A percentile compares a stretch with the other conserved stretches of the same genome.
phyloP scores from a whole-genome alignment of 2,113 vertebrate genomes.

The Aldabrachelys gigantea region DNA sequence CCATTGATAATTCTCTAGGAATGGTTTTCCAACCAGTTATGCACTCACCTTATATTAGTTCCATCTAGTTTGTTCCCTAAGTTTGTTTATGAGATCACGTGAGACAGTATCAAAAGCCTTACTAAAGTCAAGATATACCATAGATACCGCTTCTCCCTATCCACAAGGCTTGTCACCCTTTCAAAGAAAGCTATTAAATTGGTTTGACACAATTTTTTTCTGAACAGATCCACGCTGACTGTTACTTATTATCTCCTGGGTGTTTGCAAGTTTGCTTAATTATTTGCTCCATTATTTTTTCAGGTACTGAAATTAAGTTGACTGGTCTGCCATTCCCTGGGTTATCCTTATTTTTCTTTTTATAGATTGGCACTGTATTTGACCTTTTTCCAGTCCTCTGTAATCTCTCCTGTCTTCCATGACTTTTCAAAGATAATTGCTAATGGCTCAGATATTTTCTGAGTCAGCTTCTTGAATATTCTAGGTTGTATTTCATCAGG shows the following conservation, averaged over 20 bases:
- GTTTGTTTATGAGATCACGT: no score
- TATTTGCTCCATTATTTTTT: not conserved
- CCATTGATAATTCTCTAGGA: no score
- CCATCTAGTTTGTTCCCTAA: no score
- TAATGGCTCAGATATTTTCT: no score
- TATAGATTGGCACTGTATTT: not conserved
- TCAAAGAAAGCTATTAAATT: not conserved
- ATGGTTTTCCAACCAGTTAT: no score
- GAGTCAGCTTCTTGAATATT: no score
- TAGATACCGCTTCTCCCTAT: not conserved
- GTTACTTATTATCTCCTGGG: not conserved
- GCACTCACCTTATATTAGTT: no score
- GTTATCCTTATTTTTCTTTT: not conserved
- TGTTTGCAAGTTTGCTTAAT: not conserved
- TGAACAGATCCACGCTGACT: not conserved
- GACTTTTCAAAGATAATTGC: no score
- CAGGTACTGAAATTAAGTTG: not conserved
- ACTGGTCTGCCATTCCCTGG: not conserved
- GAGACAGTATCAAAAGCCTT: not conserved
- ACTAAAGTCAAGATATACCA: rapidly evolving
- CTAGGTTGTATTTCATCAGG: no score
- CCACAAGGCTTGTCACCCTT: not conserved
- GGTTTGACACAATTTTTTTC: not conserved
- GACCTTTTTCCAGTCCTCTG: not conserved
- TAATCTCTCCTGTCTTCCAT: no score